Conservation (phyloP, 2,888 invertebrate species). For the Dromius quadrimaculatus region DNA sequence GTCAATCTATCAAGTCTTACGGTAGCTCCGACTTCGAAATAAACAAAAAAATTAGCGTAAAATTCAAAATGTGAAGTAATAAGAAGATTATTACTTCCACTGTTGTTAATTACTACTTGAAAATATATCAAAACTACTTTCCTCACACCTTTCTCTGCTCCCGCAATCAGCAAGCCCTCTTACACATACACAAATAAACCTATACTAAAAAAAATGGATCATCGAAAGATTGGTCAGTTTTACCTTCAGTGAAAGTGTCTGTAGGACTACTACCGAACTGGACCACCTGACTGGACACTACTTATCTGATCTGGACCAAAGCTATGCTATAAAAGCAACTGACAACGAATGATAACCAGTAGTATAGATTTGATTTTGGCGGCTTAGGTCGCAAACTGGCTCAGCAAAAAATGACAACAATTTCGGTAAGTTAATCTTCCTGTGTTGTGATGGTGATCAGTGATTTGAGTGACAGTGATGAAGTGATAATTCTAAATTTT, state of each 20-base stretch:
- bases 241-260: slow-evolving; percentile 49
- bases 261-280: slow-evolving; percentile 53
- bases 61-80: slow-evolving; percentile 39
- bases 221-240: slow-evolving; percentile 25
- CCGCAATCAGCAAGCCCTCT: slow-evolving; percentile 8
- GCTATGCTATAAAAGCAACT: slow-evolving; percentile 58
- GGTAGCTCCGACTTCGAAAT: slow-evolving; percentile 35
- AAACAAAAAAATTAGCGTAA: slow-evolving; percentile 28
- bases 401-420: slow-evolving; percentile 54
- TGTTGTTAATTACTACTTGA: slow-evolving; percentile 35
- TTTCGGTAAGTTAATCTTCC: slow-evolving; percentile 56
- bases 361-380: slow-evolving; percentile 57
- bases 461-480: slow-evolving; percentile 16
- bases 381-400: slow-evolving; percentile 56
- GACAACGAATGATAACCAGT: slow-evolving; percentile 55
- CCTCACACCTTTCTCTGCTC: slow-evolving; percentile 52
- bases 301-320: slow-evolving; percentile 60
- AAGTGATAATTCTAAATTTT: slow-evolving; percentile 10
- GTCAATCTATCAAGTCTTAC: slow-evolving; percentile 39
- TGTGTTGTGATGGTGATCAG: slow-evolving; percentile 16
- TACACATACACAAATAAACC: slow-evolving; percentile 28
- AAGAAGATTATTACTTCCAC: slow-evolving; percentile 41
- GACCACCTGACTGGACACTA: slow-evolving; percentile 57
- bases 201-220: slow-evolving; percentile 47
- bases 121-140: slow-evolving; percentile 45